These are phyloP conservation scores for Xenopus tropicalis DNA, from an alignment of 2,113 vertebrate genomes.

Conservation along the genomic window UCB_Xtro_10.0 CM004447.2:147997501-147998000, in stretches of 20 bases:
- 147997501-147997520: no score
- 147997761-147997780: constrained; percentile 38
- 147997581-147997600: no score
- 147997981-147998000: no score
- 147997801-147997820: constrained; percentile 29
- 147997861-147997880: constrained; percentile 27
- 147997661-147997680: constrained; percentile 28
- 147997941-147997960: no score
- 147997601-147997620: no score
- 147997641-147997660: neutral
- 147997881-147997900: neutral
- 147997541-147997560: no score
- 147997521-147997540: no score
- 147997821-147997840: constrained; percentile 26
- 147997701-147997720: constrained; percentile 28
- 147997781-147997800: constrained; percentile 42
- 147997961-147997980: no score
- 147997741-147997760: constrained; percentile 14
- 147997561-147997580: no score
- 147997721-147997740: constrained; percentile 32
- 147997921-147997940: neutral
- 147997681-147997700: constrained; percentile 31
- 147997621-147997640: no score
- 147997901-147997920: constrained; percentile 19
- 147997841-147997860: constrained; percentile 20